These are phyloP conservation scores for Monochamus alternatus DNA, from an alignment of 2,888 invertebrate genomes.

Conservation along the genomic window DNA sequence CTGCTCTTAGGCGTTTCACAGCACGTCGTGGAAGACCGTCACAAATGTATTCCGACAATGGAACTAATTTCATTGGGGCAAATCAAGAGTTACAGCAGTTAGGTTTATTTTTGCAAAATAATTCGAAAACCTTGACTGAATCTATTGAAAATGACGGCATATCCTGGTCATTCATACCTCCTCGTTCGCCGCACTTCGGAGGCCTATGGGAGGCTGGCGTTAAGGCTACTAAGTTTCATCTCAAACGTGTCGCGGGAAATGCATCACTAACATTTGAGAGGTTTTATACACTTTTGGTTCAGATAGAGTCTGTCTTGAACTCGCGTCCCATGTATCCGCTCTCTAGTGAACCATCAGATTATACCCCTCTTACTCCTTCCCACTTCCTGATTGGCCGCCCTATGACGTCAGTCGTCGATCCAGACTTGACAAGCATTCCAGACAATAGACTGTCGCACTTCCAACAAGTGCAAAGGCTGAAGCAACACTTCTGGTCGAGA, in stretches of 20 bases:
- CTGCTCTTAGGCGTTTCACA: conserved; percentile 6
- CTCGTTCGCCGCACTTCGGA: conserved; percentile 39
- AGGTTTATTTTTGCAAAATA: no score
- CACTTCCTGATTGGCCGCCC: conserved; percentile 46
- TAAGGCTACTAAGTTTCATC: conserved; percentile 16
- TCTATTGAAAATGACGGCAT: no score
- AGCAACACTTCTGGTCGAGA: no score
- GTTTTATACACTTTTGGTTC: background rate
- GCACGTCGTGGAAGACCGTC: conserved; percentile 2
- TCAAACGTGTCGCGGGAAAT: background rate
- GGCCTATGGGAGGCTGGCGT: conserved; percentile 38
- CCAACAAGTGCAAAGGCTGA: conserved; percentile 16
- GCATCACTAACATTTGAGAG: background rate
- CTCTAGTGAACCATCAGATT: no score
- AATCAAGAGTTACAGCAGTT: background rate
- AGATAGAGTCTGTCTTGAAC: background rate
- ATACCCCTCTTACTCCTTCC: conserved; percentile 37
- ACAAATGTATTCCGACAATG: background rate
- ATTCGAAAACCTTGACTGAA: no score
- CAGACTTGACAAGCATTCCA: conserved; percentile 20
- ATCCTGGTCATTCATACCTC: conserved; percentile 36
- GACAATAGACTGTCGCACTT: conserved; percentile 18
- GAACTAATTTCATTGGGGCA: no score
- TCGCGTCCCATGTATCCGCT: no score
- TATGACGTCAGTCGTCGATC: conserved; percentile 27